A percentile compares a stretch with the other conserved stretches of the same genome.
phyloP scores from a whole-genome alignment of 2,113 vertebrate species.

The Trichechus manatus region DNA sequence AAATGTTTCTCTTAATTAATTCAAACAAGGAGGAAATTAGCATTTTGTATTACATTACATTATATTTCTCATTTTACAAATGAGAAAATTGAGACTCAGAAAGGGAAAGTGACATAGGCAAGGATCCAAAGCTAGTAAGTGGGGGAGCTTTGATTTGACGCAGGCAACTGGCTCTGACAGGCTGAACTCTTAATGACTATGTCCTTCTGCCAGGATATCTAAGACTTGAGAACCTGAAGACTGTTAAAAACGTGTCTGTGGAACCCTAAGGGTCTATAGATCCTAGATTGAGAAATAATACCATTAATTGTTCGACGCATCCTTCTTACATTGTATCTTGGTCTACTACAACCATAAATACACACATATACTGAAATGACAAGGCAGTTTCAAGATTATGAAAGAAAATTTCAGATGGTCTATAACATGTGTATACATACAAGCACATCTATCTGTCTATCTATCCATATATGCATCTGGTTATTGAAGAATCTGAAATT shows the following conservation, averaged over 20 bases:
- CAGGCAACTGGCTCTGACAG: neutral
- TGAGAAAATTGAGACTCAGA: neutral
- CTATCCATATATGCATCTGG: neutral
- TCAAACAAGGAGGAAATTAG: neutral
- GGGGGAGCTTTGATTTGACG: neutral
- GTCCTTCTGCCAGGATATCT: neutral
- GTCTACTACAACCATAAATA: conserved; percentile 24
- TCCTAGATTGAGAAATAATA: neutral
- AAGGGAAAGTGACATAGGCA: neutral
- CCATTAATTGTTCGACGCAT: neutral
- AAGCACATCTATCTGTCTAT: neutral
- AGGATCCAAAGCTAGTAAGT: neutral
- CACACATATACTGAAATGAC: neutral
- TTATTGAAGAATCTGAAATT: neutral
- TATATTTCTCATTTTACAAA: conserved; percentile 25
- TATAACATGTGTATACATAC: neutral
- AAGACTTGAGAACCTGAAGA: neutral
- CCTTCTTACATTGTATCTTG: neutral
- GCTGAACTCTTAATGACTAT: neutral
- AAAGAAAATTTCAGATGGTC: neutral
- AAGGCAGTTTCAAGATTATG: neutral
- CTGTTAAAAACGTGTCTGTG: neutral
- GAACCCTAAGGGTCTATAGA: neutral
- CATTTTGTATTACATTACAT: neutral
- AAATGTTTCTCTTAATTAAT: conserved; percentile 41